Evolutionary conservation across 2,888 invertebrate species (phyloP), one percentile per base, ranked within the genome.

Genomic region (Zygaena filipendulae): DNA sequence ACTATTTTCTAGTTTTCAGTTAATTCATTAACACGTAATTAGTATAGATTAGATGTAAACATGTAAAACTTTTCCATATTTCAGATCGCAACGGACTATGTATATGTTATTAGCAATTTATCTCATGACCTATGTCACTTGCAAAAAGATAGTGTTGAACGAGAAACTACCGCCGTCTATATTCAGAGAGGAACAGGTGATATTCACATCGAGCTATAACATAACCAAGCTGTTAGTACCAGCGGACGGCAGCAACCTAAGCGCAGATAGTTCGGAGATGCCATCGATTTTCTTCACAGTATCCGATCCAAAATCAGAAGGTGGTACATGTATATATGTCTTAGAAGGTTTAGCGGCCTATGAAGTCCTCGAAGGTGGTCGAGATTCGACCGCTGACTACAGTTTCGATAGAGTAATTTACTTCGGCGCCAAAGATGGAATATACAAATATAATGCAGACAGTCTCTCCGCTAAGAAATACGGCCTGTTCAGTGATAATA

Each of bases 251-350:
- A 51, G 42, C 9, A 55, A 49, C 4, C 29, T 58, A 2, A 47
- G 52, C 21, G 32, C 49, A 2, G 59, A 59, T 16, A 29, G 53
- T 0, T 45, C 58, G 1, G 66, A 67, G 0, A 51, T 62, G 16
- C 69, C 70, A 0, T 52, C 63, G 2, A 58, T 72, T 31, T 71
- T 70, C 31, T 71, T 71, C 24, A 61, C 67, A 2, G 43, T 68
- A 13, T 26, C 51, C 1, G 64, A 68, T 28, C 46, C 59, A 0
- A 59, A 49, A 20, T 30, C 59, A 4, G 59, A 66, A 26, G 63
- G 63, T 2, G 69, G 64, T 0, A 52, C 54, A 12, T 68, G 69
- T 35, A 60, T 72, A 2, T 71, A 66, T n/a, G 67, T 68, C 0
- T 30, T 72, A 7, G 66, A 71, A 55, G 69, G 59, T 2, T 47